Conservation (phyloP, 2,888 invertebrate genomes). For the Sturmia bella region DNA sequence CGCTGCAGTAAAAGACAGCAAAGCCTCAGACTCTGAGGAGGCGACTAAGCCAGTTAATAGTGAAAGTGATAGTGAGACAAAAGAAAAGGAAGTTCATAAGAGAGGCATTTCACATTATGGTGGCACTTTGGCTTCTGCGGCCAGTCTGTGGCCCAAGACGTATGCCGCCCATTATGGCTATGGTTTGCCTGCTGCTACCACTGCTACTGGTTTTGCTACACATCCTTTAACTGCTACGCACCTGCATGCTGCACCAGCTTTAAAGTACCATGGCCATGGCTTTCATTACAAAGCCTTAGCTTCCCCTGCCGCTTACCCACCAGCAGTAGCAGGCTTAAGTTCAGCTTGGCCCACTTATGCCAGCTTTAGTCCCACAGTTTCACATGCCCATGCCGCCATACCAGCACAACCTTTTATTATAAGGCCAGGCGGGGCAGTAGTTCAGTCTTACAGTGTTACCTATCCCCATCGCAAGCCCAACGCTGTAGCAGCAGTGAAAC, state of each 20-base stretch:
- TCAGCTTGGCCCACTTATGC: slow-evolving; percentile 40
- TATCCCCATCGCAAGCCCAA: slow-evolving; percentile 78
- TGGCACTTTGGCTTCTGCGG: slow-evolving; percentile 42
- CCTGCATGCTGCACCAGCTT: slow-evolving; percentile 29
- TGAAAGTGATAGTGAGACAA: slow-evolving; percentile 40
- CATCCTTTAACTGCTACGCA: slow-evolving; percentile 70
- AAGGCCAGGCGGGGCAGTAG: slow-evolving; percentile 79
- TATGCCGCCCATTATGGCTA: slow-evolving; percentile 80
- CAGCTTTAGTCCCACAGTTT: slow-evolving; percentile 24
- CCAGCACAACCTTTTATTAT: slow-evolving; percentile 75
- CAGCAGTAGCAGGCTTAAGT: slow-evolving; percentile 37
- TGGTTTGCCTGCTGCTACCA: slow-evolving; percentile 74
- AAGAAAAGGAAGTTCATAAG: slow-evolving; percentile 74
- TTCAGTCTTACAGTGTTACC: slow-evolving; percentile 79
- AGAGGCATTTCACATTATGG: slow-evolving; percentile 76
- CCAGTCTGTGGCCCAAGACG: slow-evolving; percentile 75
- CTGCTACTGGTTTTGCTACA: slow-evolving; percentile 70
- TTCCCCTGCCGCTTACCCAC: slow-evolving; percentile 9
- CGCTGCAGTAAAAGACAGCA: neutral
- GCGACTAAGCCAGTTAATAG: slow-evolving; percentile 10
- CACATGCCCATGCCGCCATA: slow-evolving; percentile 61
- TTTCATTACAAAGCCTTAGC: slow-evolving; percentile 54
- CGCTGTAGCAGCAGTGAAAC: slow-evolving; percentile 68
- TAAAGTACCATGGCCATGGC: slow-evolving; percentile 41
- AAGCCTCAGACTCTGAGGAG: slow-evolving; percentile 20